These are phyloP conservation scores for Meiosimyza platycephala DNA, from an alignment of 2,888 invertebrate species.

Conservation along the genomic window DNA sequence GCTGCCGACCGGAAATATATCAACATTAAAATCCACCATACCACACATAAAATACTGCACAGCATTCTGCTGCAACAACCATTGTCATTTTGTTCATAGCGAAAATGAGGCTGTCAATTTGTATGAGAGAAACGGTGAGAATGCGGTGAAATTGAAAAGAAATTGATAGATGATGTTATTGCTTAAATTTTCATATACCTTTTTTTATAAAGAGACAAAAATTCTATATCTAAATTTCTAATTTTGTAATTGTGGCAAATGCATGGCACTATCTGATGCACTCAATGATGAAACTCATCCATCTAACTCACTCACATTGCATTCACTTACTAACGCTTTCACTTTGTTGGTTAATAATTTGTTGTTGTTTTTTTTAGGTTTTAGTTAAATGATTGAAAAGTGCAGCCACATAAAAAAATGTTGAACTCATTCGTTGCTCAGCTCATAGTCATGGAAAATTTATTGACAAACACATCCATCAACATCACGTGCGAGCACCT, in stretches of 20 bases:
- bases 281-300: not conserved
- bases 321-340: not conserved
- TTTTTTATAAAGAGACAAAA: not conserved
- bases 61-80: not conserved
- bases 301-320: constrained; percentile 7
- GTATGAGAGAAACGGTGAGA: not conserved
- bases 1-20: constrained; percentile 22
- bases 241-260: constrained; percentile 24
- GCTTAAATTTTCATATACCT: not conserved
- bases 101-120: not conserved
- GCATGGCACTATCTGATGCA: not conserved
- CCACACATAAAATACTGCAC: not conserved
- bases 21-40: constrained; percentile 29
- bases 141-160: not conserved
- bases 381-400: constrained; percentile 23
- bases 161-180: no score
- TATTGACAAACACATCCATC: constrained; percentile 31
- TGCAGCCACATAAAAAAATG: not conserved
- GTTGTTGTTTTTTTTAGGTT: constrained; percentile 3
- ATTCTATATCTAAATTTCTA: not conserved
- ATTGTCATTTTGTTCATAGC: constrained; percentile 7
- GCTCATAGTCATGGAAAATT: not conserved
- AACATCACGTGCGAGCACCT: constrained; percentile 4
- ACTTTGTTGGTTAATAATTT: no score
- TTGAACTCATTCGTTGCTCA: not conserved